Percentiles rank a stretch among this genome's conserved stretches.
Conservation (phyloP, 2,888 invertebrate species). For the Sarcophaga carnaria region DNA sequence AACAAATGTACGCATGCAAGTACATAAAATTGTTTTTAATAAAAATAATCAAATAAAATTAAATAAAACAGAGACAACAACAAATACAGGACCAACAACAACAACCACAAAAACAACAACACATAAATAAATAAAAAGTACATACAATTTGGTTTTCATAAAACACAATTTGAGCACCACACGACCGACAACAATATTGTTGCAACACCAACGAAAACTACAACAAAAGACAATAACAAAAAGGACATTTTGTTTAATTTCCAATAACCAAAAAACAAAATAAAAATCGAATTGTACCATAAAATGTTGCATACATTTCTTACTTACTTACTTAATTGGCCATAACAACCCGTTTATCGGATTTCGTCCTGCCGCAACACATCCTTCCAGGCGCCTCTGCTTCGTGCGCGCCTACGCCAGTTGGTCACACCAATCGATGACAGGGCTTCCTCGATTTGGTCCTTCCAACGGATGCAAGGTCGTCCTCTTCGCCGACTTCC, state of each 20-base stretch:
- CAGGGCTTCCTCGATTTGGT: too few species aligned
- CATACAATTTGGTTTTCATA: conserved; percentile 55
- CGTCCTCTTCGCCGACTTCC: too few species aligned
- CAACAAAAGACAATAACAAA: neutral
- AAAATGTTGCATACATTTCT: conserved; percentile 44
- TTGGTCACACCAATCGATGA: too few species aligned
- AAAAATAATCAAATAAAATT: conserved; percentile 51
- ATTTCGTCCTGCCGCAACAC: too few species aligned
- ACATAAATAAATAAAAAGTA: conserved; percentile 50
- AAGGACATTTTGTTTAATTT: conserved; percentile 47
- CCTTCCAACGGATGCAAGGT: too few species aligned
- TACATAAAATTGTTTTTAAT: conserved; percentile 34
- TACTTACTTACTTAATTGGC: too few species aligned
- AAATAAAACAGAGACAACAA: conserved; percentile 43
- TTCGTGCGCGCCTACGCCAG: too few species aligned
- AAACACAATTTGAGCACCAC: conserved; percentile 46
- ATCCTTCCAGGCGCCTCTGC: too few species aligned
- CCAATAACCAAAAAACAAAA: conserved; percentile 30
- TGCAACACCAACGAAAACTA: conserved; percentile 37
- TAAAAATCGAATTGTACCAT: conserved; percentile 33
- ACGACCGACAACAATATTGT: conserved; percentile 41
- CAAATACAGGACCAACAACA: conserved; percentile 6
- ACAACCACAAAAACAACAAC: conserved; percentile 29
- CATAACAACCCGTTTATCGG: too few species aligned
- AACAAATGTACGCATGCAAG: conserved; percentile 7